Conservation (phyloP, 2,888 invertebrate genomes). For the Oscheius sp. region DNA sequence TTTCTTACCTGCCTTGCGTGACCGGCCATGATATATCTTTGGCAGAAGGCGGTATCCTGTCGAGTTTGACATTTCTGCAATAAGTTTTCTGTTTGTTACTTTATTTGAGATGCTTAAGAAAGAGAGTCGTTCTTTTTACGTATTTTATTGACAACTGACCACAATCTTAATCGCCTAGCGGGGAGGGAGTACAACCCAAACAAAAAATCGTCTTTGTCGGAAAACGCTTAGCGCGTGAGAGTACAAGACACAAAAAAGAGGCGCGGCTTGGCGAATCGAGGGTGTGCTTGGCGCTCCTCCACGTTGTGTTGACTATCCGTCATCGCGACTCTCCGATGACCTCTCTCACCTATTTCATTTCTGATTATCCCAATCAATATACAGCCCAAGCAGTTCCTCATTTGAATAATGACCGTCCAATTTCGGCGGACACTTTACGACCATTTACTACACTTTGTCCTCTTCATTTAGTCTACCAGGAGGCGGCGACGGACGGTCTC, state of each 20-base stretch:
- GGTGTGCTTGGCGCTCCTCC: conserved; percentile 28
- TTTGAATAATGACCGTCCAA: background rate
- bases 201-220: conserved; percentile 19
- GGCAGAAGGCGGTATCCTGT: no score
- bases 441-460: conserved; percentile 16
- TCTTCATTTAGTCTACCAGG: background rate
- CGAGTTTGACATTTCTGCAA: no score
- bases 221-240: conserved; percentile 29
- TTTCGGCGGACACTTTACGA: background rate
- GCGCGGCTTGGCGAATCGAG: conserved; percentile 26
- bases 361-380: conserved; percentile 29
- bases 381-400: background rate
- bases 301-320: conserved; percentile 23
- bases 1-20: no score
- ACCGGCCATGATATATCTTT: no score
- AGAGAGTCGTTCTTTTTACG: no score
- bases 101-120: no score
- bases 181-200: conserved; percentile 21
- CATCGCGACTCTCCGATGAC: conserved; percentile 24
- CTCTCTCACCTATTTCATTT: conserved; percentile 27
- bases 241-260: conserved; percentile 30
- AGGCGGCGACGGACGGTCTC: background rate
- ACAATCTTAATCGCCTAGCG: background rate
- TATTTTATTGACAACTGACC: no score
- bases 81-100: no score